Evolutionary conservation across 2,113 vertebrate species (phyloP), one percentile per base, ranked within the genome.

Genomic region (Noturus placidus): DNA sequence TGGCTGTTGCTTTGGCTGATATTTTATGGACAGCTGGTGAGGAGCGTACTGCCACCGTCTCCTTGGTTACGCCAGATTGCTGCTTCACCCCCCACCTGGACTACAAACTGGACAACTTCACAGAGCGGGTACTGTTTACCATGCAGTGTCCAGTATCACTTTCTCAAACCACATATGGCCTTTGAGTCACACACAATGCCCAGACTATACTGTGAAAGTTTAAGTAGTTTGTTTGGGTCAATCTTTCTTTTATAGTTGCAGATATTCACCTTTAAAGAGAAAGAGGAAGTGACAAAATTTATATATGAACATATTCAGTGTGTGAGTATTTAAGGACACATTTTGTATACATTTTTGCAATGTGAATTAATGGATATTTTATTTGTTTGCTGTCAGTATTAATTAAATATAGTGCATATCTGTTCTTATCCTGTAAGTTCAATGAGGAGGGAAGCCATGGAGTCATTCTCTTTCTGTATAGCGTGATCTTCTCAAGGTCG

Each of bases 391-490:
- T 79, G 11, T 87, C 4, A 59, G 20, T 30, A 91, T 27, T 77
- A 30, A 52, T 74, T 46, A 35, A 17, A 74, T 27, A 54, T 15
- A 61, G 19, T 63, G 20, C 59, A 84, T 13, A 14, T 86, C 2
- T 27, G 65, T 42, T 85, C 63, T 33, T 88, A 90, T 92, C 33
- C 17, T 59, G 86, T 14, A 82, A 98, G 97, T 97, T 98, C 89
- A 94, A 80, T 91, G 93, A 90, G 0, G 95, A 97, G 91, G 94
- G 94, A 35, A 94, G 95, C 82, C 96, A 94, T 0, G 97, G 97
- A 20, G 92, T 97, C 87, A 96, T 98, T 90, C 93, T 99, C 0
- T 97, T 97, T 91, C 94, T 98, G 1, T 98, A 96, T 89, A 98
- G 97, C 87, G 93, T 98, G 27, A 91, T 98, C 90, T 95, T 97